These are phyloP conservation scores for Jaculus jaculus DNA, from an alignment of 2,113 vertebrate genomes.

Conservation along the genomic window DNA sequence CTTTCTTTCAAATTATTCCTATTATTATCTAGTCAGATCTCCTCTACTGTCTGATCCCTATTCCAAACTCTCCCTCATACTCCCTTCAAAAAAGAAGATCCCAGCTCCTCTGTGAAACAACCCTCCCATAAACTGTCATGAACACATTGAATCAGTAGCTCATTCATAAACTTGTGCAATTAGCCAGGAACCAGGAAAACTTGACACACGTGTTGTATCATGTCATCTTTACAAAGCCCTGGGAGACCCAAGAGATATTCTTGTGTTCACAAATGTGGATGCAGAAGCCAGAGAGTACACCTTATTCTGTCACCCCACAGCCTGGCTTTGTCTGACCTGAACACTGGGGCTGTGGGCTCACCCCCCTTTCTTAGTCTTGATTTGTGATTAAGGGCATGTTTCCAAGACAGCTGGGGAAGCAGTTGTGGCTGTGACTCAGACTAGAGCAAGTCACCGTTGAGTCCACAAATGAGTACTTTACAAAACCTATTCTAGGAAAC, in stretches of 20 bases:
- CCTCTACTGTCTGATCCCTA: neutral
- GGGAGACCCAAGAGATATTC: neutral
- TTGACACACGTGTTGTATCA: neutral
- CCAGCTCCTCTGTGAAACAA: neutral
- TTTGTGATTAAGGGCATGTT: neutral
- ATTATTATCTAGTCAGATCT: neutral
- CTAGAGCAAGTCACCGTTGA: neutral
- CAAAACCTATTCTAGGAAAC: conserved; percentile 47
- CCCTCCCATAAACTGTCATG: neutral
- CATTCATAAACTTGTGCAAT: neutral
- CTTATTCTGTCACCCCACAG: neutral
- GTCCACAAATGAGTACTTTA: conserved; percentile 49
- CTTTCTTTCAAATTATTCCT: too few species aligned
- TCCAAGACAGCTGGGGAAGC: conserved; percentile 12
- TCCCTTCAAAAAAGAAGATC: neutral
- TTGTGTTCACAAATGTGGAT: neutral
- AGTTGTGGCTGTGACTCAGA: conserved; percentile 27
- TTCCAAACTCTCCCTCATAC: neutral
- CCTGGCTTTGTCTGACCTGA: neutral
- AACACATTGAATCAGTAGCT: neutral
- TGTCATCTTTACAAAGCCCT: neutral
- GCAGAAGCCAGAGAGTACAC: neutral
- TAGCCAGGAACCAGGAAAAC: neutral
- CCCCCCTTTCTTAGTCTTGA: neutral
- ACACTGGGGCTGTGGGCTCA: neutral